Evolutionary conservation across 2,888 invertebrate genomes (phyloP).

Genomic region (Agrotis clavis): DNA sequence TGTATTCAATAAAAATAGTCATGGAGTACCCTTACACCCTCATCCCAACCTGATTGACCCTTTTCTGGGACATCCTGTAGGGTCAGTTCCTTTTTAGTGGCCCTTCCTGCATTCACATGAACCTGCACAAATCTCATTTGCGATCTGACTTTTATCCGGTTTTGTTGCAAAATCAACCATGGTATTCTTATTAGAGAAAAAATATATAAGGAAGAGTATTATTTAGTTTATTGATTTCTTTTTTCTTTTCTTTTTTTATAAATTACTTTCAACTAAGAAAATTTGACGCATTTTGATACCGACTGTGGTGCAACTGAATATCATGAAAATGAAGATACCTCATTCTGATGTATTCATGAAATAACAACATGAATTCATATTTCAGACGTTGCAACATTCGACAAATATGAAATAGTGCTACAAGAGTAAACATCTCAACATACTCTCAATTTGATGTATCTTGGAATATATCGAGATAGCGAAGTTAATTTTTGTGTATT

Average conservation of each 20-base stretch:
- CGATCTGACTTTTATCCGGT: neutral
- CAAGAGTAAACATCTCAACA: slow-evolving; percentile 17
- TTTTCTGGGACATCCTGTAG: slow-evolving; percentile 9
- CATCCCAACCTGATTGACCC: neutral
- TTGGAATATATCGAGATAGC: slow-evolving; percentile 12
- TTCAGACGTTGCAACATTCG: slow-evolving; percentile 11
- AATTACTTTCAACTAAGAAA: too few relatives aligned
- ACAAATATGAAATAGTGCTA: slow-evolving; percentile 32
- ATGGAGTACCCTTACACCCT: too few relatives aligned
- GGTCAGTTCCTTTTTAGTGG: slow-evolving; percentile 10
- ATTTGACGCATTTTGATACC: too few relatives aligned
- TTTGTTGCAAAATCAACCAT: slow-evolving; percentile 2
- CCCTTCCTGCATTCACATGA: slow-evolving; percentile 3
- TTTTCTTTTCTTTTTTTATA: too few relatives aligned
- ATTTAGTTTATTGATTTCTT: too few relatives aligned
- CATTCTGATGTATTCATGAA: neutral
- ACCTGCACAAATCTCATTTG: slow-evolving; percentile 9
- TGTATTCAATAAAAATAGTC: too few relatives aligned
- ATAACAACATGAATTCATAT: slow-evolving; percentile 10
- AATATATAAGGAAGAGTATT: too few relatives aligned
- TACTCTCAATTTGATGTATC: slow-evolving; percentile 22
- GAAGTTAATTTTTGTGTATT: slow-evolving; percentile 28
- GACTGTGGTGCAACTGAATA: too few relatives aligned
- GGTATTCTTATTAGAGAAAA: too few relatives aligned
- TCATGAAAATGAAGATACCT: neutral